Evolutionary conservation across 37 sponge, comb jelly and placozoan genomes (phyloP), one percentile per base, ranked within the genome.

Genomic region (Halichondria panicea): DNA sequence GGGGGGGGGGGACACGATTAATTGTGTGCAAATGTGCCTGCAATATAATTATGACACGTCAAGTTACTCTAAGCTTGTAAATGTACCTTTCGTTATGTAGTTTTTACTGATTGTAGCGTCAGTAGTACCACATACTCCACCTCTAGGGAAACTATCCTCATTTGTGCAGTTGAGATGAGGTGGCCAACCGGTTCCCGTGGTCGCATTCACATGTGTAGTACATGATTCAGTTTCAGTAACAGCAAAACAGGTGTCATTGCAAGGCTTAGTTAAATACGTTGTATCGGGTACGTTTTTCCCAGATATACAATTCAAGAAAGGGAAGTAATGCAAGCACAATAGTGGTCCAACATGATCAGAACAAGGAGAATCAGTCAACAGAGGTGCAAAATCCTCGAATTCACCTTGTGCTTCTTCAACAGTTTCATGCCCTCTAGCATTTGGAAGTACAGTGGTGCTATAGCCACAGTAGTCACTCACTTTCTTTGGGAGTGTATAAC

Each of bases 261-360:
- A 80, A n/a, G 81, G 81, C 11, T 24, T 11, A 25, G n/a, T n/a
- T n/a, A n/a, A n/a, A n/a, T n/a, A n/a, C n/a, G n/a, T n/a, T n/a
- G n/a, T n/a, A n/a, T 55, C 48, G 21, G 27, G 31, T 11, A 41
- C 32, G 7, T 4, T 22, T 11, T 8, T 2, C 24, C 12, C 5
- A 4, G 2, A 25, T 22, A 3, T 37, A 31, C 4, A 45, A 27
- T 36, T 11, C n/a, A 63, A 69, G 15, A 42, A 40, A 43, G 81
- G 81, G 28, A 80, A 80, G 71, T 80, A 80, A n/a, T 43, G 1
- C 39, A 70, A 80, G 31, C 81, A 80, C 15, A 80, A 63, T 4
- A 70, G 41, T n/a, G 58, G 35, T 2, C 66, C 44, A 5, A 78
- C 30, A 21, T 28, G n/a, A 22, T 36, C 55, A 55, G 79, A 78